These are phyloP conservation scores for Diachasma alloeum DNA, from an alignment of 1,140 invertebrate species.

Conservation along the genomic window DNA sequence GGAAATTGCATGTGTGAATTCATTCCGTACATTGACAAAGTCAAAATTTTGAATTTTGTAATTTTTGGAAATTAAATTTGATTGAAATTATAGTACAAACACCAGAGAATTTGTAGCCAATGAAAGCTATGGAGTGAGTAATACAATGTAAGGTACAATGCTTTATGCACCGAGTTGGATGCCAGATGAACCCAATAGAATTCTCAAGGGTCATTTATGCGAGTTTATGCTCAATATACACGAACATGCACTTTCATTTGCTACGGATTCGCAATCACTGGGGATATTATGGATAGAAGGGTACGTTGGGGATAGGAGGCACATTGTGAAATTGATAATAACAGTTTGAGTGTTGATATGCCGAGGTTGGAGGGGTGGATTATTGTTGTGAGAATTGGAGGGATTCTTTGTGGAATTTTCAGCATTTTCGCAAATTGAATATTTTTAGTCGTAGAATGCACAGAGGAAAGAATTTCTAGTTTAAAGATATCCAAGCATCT, in stretches of 20 bases:
- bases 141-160: not conserved
- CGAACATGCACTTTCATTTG: not conserved
- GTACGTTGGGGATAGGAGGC: not conserved
- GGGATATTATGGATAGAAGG: not conserved
- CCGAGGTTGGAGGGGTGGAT: not conserved
- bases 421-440: too few species aligned
- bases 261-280: not conserved
- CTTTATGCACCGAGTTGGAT: not conserved
- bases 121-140: not conserved
- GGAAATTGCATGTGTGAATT: too few species aligned
- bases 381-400: too few species aligned
- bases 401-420: too few species aligned
- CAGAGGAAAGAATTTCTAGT: too few species aligned
- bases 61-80: not conserved
- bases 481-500: too few species aligned
- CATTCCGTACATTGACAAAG: too few species aligned
- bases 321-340: not conserved
- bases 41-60: not conserved
- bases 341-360: not conserved
- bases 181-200: not conserved
- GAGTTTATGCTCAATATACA: conserved; percentile 3
- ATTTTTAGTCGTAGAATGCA: too few species aligned
- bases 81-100: not conserved
- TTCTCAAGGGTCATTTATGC: not conserved
- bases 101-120: not conserved